Percentiles rank a stretch among this genome's conserved stretches.
These are phyloP conservation scores for Uropsilus gracilis DNA, from an alignment of 2,113 vertebrate species.

Conservation along the genomic window DNA sequence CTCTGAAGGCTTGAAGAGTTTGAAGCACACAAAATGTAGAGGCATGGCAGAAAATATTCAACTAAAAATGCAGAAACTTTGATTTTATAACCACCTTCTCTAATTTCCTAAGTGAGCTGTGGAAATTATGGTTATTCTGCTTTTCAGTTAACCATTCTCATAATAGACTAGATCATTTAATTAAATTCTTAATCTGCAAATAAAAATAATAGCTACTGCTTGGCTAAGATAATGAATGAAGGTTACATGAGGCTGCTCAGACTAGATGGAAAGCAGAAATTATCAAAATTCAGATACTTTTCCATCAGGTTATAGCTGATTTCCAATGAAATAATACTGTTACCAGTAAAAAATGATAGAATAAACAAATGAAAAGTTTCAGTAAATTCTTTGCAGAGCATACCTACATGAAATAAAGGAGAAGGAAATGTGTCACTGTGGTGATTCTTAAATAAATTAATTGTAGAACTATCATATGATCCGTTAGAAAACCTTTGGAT, in stretches of 20 bases:
- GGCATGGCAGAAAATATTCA: not conserved
- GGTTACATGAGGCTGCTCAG: not conserved
- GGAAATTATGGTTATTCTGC: not conserved
- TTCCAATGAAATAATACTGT: not conserved
- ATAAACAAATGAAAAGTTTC: not conserved
- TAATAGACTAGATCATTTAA: not conserved
- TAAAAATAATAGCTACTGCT: not conserved
- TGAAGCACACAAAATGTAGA: not conserved
- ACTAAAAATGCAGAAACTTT: not conserved
- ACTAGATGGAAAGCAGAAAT: not conserved
- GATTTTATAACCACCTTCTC: not conserved
- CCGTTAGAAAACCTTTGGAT: not conserved
- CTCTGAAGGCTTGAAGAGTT: not conserved
- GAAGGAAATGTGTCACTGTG: not conserved
- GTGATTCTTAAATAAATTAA: not conserved
- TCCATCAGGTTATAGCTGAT: not conserved
- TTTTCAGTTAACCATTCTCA: constrained; percentile 8
- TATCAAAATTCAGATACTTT: not conserved
- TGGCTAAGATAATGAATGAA: not conserved
- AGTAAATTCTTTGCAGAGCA: not conserved
- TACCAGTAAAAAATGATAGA: not conserved
- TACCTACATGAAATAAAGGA: not conserved
- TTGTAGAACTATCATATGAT: not conserved
- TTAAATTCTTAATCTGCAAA: constrained; percentile 3
- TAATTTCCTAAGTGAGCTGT: not conserved